Evolutionary conservation across 1,140 invertebrate genomes (phyloP).

Genomic region (Venustaconcha ellipsiformis): DNA sequence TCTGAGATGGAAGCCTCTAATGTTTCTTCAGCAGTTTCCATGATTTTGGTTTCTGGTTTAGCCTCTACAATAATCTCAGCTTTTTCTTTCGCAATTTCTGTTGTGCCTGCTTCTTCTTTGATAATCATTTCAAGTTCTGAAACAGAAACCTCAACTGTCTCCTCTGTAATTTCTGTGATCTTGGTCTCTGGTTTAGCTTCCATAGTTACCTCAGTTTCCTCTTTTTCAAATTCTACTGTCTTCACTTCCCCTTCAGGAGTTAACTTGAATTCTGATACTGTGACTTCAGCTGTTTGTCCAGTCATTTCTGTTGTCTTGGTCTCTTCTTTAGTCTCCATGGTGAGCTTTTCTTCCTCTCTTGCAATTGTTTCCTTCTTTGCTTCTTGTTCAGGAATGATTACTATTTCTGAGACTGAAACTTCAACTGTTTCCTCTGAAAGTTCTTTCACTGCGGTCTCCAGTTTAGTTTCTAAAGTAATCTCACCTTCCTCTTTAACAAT

Average conservation of each 20-base stretch:
- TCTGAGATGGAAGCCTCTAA: constrained; percentile 2
- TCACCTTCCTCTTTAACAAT: not conserved
- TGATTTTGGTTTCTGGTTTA: not conserved
- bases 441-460: not conserved
- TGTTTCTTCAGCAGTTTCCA: not conserved
- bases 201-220: not conserved
- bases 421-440: constrained; percentile 4
- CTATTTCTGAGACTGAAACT: not conserved
- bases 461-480: not conserved
- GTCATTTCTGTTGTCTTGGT: not conserved
- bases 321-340: constrained; percentile 11
- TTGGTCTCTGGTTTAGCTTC: not conserved
- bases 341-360: constrained; percentile 3
- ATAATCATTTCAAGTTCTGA: not conserved
- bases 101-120: constrained; percentile 8
- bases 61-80: not conserved
- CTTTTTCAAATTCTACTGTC: constrained; percentile 13
- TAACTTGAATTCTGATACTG: not conserved
- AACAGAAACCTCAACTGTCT: not conserved
- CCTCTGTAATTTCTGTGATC: not conserved
- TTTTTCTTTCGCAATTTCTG: constrained; percentile 6
- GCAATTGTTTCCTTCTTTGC: not conserved
- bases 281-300: not conserved
- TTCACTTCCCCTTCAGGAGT: constrained; percentile 1
- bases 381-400: not conserved